These are phyloP conservation scores for Megalopta genalis DNA, from an alignment of 1,140 invertebrate genomes.

Conservation along the genomic window DNA sequence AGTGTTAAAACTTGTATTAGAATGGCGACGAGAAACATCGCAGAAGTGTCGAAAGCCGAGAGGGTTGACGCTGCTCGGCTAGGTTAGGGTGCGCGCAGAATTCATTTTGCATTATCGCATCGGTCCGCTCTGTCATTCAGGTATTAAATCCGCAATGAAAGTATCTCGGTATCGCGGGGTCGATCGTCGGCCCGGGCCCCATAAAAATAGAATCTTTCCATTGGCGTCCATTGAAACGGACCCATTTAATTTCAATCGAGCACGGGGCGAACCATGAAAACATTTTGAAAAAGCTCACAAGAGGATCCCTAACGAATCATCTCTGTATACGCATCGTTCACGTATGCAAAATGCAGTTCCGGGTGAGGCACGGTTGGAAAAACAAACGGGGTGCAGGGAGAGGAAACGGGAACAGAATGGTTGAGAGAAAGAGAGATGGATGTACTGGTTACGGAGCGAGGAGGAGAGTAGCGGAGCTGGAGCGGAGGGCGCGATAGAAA, in stretches of 20 bases:
- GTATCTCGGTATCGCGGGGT: background rate
- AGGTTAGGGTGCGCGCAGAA: background rate
- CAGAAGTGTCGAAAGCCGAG: background rate
- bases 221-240: background rate
- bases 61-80: background rate
- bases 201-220: background rate
- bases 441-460: background rate
- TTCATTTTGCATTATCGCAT: background rate
- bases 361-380: constrained; percentile 46
- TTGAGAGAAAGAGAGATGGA: background rate
- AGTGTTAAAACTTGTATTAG: background rate
- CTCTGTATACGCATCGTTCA: constrained; percentile 11
- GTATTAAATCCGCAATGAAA: constrained; percentile 11
- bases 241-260: constrained; percentile 1
- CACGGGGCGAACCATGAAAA: constrained; percentile 1
- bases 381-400: constrained; percentile 35
- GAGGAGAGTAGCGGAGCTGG: background rate
- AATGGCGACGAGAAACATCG: background rate
- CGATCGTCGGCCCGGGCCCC: background rate
- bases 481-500: constrained; percentile 38
- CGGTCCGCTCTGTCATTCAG: background rate
- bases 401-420: constrained; percentile 9
- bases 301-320: constrained; percentile 39
- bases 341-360: constrained; percentile 53
- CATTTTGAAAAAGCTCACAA: constrained; percentile 9